These are phyloP conservation scores for Lypha dubia DNA, from an alignment of 2,888 invertebrate genomes.

Conservation along the genomic window DNA sequence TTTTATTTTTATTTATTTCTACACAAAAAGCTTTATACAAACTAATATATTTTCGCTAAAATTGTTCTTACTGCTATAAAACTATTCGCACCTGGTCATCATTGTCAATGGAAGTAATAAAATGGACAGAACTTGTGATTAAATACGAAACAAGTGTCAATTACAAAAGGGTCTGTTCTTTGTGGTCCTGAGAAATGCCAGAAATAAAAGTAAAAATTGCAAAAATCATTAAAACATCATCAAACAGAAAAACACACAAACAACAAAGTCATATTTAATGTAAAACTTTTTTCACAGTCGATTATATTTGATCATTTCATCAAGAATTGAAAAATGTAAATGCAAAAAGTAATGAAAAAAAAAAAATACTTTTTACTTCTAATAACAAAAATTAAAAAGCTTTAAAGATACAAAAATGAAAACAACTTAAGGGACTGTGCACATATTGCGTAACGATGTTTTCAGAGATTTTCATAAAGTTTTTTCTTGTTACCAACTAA, in stretches of 20 bases:
- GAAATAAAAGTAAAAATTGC: background rate
- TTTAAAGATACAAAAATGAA: too few relatives aligned
- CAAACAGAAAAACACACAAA: background rate
- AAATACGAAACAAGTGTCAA: conserved; percentile 41
- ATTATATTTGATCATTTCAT: too few relatives aligned
- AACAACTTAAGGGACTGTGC: too few relatives aligned
- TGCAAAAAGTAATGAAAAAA: too few relatives aligned
- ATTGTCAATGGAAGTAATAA: conserved; percentile 22
- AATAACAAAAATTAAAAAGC: too few relatives aligned
- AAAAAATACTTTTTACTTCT: too few relatives aligned
- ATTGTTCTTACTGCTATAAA: conserved; percentile 17
- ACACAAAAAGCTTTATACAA: background rate
- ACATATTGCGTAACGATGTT: too few relatives aligned
- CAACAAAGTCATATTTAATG: too few relatives aligned
- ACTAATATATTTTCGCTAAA: background rate
- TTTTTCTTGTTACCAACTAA: too few relatives aligned
- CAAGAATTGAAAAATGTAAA: too few relatives aligned
- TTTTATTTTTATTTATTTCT: background rate
- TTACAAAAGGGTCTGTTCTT: conserved; percentile 22
- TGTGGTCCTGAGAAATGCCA: background rate
- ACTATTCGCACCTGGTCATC: conserved; percentile 54
- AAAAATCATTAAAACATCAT: background rate
- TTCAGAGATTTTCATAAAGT: too few relatives aligned
- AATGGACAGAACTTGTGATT: conserved; percentile 26
- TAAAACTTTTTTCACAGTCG: too few relatives aligned